Evolutionary conservation across 1,140 invertebrate genomes (phyloP), one percentile per base, ranked within the genome.

Genomic region (Aphelenchoides besseyi): DNA sequence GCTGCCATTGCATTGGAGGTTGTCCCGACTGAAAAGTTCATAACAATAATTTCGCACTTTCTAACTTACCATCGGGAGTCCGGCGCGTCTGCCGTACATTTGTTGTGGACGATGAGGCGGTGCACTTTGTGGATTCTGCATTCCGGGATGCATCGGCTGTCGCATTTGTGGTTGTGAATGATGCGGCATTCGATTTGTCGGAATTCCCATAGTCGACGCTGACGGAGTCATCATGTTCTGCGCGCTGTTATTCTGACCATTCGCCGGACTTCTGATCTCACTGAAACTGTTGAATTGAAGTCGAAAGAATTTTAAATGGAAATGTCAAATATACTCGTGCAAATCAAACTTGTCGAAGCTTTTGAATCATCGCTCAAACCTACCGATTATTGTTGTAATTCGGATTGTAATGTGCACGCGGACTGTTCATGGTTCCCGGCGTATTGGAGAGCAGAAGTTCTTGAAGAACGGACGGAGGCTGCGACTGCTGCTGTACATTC

Each of bases 171-270:
- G 55, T 59, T 28, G 12, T 23, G n/a, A 12, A 2, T 37, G 32
- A 29, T 16, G 63, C 16, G 63, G 71, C 70, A 32, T 57, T 74
- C 77, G 73, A 16, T 29, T 70, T n/a, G 18, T 8, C 18, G 76
- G 72, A 73, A 59, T 63, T 16, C 33, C 26, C 71, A 77, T 76
- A 5, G 64, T 37, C 9, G 73, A 32, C 12, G 71, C 32, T 52
- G 71, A 74, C 30, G 73, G 73, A 12, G 72, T 41, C 73, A 74
- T 74, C 61, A 75, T 74, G 41, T 74, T 74, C 23, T 79, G 23
- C 2, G 32, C 73, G 67, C n/a, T 23, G 32, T 33, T 66, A 55
- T 77, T 79, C 16, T 16, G 29, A 3, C 61, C n/a, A n/a, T n/a
- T 37, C 68, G 64, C 64, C 29, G 73, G 74, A 55, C 73, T 74